Conservation (phyloP, 2,888 invertebrate genomes). For the Plebejus argus region DNA sequence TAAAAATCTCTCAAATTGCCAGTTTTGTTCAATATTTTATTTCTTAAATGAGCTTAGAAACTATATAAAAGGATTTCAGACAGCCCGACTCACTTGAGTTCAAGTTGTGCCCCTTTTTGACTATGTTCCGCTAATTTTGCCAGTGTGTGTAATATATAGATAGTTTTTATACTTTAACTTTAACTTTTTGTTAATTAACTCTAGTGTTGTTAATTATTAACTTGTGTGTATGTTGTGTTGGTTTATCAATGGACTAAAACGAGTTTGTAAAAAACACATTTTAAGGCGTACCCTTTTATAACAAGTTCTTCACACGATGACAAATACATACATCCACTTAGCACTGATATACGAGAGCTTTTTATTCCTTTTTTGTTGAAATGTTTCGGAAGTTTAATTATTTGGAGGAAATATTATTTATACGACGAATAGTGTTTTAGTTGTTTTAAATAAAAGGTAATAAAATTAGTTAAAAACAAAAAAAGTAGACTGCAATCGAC, state of each 20-base stretch:
- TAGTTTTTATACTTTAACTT: too few relatives aligned
- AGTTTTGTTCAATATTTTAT: too few relatives aligned
- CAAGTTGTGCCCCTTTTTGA: too few relatives aligned
- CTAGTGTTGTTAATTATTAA: neutral
- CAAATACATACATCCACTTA: neutral
- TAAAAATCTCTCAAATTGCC: too few relatives aligned
- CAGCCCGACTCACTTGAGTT: too few relatives aligned
- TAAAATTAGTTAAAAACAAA: neutral
- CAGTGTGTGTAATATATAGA: too few relatives aligned
- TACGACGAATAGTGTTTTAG: neutral
- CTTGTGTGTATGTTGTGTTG: neutral
- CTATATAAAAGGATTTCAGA: too few relatives aligned
- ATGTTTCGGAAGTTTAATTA: constrained; percentile 8
- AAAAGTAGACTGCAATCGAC: neutral
- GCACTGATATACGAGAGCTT: neutral
- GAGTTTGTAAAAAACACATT: neutral
- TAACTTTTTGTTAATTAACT: neutral
- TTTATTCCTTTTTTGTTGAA: neutral
- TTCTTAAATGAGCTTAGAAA: too few relatives aligned
- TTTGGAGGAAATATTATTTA: neutral
- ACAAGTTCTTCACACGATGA: neutral
- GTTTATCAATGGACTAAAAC: constrained; percentile 3
- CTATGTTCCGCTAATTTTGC: too few relatives aligned
- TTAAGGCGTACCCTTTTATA: neutral
- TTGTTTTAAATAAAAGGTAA: neutral